Evolutionary conservation across 2,797 vertebrate genomes (phyloP).

Genomic region (Mus spretus): DNA sequence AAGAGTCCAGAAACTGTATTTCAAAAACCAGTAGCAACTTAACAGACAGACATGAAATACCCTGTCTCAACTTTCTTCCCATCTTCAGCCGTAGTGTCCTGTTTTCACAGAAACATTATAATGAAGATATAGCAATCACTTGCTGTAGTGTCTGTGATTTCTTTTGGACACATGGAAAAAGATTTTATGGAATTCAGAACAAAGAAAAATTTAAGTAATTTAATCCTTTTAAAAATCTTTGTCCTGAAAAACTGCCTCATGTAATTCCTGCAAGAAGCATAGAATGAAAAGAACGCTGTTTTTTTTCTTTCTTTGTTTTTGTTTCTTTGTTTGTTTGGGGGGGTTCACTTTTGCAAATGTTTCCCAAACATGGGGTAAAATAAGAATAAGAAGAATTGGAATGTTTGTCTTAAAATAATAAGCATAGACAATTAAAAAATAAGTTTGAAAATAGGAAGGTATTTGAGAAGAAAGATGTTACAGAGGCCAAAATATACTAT

Average conservation of each 20-base stretch:
- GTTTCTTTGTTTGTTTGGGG: not conserved
- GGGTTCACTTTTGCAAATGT: not conserved
- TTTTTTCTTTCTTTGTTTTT: not conserved
- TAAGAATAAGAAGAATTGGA: not conserved
- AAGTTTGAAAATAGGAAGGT: not conserved
- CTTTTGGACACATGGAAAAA: not conserved
- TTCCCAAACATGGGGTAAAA: not conserved
- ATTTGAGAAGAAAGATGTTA: not conserved
- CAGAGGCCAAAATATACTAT: not conserved
- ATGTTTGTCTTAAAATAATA: not conserved
- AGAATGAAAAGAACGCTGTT: not conserved
- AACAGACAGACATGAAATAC: not conserved
- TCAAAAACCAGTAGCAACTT: conserved; percentile 7
- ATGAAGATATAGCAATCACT: not conserved
- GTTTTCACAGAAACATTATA: conserved; percentile 4
- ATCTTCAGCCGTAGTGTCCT: not conserved
- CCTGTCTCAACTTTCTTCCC: not conserved
- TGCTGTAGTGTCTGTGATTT: not conserved
- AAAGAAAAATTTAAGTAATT: not conserved
- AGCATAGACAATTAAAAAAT: not conserved
- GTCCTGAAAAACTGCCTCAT: not conserved
- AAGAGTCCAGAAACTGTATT: not conserved
- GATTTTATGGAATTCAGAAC: conserved; percentile 36
- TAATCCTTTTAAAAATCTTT: not conserved
- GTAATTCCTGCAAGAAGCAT: not conserved